These are phyloP conservation scores for Irena cyanogastra DNA, from an alignment of 2,113 vertebrate species.

Conservation along the genomic window DNA sequence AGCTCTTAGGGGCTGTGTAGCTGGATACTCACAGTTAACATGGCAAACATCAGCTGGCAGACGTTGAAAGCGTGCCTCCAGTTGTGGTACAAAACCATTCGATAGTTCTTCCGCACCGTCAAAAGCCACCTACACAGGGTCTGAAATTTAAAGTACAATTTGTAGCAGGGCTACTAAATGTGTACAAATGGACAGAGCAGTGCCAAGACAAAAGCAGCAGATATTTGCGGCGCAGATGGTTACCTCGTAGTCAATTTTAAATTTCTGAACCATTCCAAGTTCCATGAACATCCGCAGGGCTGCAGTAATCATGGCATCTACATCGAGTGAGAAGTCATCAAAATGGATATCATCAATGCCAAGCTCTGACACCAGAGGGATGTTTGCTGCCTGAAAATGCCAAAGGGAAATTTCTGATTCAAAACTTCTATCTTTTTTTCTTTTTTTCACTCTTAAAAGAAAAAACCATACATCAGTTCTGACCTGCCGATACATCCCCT, in stretches of 20 bases:
- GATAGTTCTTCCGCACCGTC: conserved; percentile 97
- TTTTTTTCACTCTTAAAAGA: conserved; percentile 5
- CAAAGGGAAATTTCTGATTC: conserved; percentile 59
- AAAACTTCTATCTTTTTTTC: background rate
- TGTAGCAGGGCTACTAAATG: background rate
- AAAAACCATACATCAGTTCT: conserved; percentile 26
- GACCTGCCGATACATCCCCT: conserved; percentile 26
- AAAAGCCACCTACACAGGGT: conserved; percentile 96
- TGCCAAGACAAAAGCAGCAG: conserved; percentile 9
- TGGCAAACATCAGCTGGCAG: conserved; percentile 98
- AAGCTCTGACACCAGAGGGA: conserved; percentile 93
- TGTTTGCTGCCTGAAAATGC: conserved; percentile 87
- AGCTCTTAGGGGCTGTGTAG: background rate
- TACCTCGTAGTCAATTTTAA: conserved; percentile 99
- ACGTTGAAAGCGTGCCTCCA: conserved; percentile 99
- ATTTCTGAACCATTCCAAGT: conserved; percentile 97
- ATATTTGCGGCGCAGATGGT: conserved; percentile 44
- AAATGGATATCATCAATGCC: conserved; percentile 94
- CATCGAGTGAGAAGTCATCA: conserved; percentile 96
- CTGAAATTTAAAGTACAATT: conserved; percentile 72
- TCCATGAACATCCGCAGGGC: conserved; percentile 98
- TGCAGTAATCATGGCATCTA: conserved; percentile 96
- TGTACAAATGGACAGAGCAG: background rate
- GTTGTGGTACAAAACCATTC: conserved; percentile 98
- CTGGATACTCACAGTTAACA: conserved; percentile 86